These are phyloP conservation scores for Siniperca undulata DNA, from an alignment of 2,797 vertebrate genomes.

Conservation along the genomic window DNA sequence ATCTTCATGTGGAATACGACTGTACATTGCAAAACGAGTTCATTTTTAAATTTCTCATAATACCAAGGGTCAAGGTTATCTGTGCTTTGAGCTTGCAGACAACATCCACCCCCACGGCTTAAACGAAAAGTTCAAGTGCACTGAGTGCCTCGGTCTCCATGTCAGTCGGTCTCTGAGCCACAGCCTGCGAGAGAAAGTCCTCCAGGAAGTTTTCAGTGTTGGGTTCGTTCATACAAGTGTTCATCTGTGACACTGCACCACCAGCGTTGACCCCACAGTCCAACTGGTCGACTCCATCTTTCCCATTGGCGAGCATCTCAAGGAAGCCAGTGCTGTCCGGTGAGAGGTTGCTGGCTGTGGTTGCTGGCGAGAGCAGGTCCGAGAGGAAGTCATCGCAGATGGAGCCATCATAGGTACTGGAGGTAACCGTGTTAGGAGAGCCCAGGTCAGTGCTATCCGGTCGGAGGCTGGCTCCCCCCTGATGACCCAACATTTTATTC, in stretches of 20 bases:
- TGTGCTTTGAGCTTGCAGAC: background rate
- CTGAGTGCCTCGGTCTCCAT: slow-evolving; percentile 84
- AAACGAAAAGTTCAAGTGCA: slow-evolving; percentile 89
- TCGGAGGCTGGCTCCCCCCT: slow-evolving; percentile 45
- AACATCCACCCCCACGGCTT: background rate
- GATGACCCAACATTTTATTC: slow-evolving; percentile 78
- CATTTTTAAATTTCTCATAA: slow-evolving; percentile 1
- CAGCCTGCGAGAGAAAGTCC: slow-evolving; percentile 87
- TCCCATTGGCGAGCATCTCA: slow-evolving; percentile 66
- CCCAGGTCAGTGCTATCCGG: slow-evolving; percentile 81
- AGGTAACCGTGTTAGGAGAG: slow-evolving; percentile 75
- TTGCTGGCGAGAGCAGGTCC: slow-evolving; percentile 88
- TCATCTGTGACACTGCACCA: slow-evolving; percentile 51
- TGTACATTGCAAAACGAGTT: background rate
- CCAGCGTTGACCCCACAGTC: background rate
- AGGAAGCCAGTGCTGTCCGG: slow-evolving; percentile 84
- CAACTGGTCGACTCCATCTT: slow-evolving; percentile 34
- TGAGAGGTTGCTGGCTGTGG: slow-evolving; percentile 81
- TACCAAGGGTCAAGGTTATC: background rate
- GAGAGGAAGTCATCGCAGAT: slow-evolving; percentile 87
- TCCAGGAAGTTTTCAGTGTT: slow-evolving; percentile 86
- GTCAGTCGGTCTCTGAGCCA: slow-evolving; percentile 71
- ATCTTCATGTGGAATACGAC: background rate
- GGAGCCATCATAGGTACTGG: slow-evolving; percentile 79
- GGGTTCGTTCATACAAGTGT: slow-evolving; percentile 39